phyloP scores from a whole-genome alignment of 2,797 vertebrate species.

The Chrysocyon brachyurus region DNA sequence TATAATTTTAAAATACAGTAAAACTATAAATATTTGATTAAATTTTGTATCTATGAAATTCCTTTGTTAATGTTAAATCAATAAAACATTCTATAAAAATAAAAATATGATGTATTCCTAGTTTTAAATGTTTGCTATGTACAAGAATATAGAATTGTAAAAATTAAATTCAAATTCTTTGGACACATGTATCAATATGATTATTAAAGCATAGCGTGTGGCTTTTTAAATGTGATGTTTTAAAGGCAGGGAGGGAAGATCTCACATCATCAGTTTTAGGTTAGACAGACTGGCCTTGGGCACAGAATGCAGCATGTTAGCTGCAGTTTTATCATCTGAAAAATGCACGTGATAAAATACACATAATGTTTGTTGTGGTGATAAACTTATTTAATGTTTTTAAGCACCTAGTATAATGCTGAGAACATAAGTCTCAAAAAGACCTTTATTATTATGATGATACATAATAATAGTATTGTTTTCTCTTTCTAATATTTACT shows the following conservation, averaged over 20 bases:
- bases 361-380: background rate
- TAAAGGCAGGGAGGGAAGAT: background rate
- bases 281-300: background rate
- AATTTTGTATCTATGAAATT: background rate
- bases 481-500: background rate
- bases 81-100: background rate
- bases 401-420: background rate
- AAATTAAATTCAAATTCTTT: conserved; percentile 22
- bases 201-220: background rate
- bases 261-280: background rate
- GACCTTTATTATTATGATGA: background rate
- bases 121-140: background rate
- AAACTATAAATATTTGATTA: conserved; percentile 42
- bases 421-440: background rate
- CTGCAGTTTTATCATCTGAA: background rate
- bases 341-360: background rate
- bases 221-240: background rate
- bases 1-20: background rate
- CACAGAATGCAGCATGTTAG: background rate
- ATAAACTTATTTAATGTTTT: background rate
- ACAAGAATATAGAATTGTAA: background rate
- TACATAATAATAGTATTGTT: background rate
- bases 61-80: background rate
- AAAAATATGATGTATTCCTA: background rate
- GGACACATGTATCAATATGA: background rate